phyloP scores from a whole-genome alignment of 2,888 invertebrate genomes.

The Drosophila cognata region DNA sequence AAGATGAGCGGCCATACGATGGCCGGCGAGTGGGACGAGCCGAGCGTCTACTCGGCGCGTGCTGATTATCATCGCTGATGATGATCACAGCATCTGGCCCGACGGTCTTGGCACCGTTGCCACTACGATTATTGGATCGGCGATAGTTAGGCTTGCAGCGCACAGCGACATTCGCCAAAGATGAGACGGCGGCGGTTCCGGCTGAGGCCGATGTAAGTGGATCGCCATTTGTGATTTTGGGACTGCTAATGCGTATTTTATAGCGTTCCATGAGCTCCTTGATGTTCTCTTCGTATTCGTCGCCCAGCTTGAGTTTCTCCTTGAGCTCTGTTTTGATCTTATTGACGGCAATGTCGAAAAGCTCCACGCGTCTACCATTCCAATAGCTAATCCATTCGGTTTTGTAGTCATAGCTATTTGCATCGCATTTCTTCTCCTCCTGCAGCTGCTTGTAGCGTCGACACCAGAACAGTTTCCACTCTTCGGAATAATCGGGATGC shows the following conservation, averaged over 20 bases:
- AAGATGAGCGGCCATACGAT: slow-evolving; percentile 42
- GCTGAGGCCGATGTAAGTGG: not conserved
- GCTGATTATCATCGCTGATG: slow-evolving; percentile 83
- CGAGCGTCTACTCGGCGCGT: slow-evolving; percentile 20
- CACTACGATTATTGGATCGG: slow-evolving; percentile 17
- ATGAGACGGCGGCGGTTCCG: not conserved
- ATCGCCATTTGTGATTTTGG: slow-evolving; percentile 17
- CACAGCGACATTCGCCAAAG: not conserved
- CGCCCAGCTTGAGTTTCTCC: slow-evolving; percentile 86
- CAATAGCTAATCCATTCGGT: slow-evolving; percentile 95
- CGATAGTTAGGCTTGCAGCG: slow-evolving; percentile 60
- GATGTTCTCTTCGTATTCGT: slow-evolving; percentile 84
- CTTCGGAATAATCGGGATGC: slow-evolving; percentile 94
- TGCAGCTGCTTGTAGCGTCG: slow-evolving; percentile 92
- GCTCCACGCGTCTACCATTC: slow-evolving; percentile 92
- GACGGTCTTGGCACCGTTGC: slow-evolving; percentile 1
- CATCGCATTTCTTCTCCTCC: slow-evolving; percentile 87
- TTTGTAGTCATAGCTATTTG: slow-evolving; percentile 93
- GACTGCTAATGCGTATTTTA: slow-evolving; percentile 73
- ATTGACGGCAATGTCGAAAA: slow-evolving; percentile 90
- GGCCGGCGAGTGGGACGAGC: slow-evolving; percentile 46
- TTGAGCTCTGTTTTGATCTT: slow-evolving; percentile 89
- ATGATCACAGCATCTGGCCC: slow-evolving; percentile 70
- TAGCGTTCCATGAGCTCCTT: slow-evolving; percentile 83
- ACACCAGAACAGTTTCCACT: slow-evolving; percentile 97